These are phyloP conservation scores for Eptesicus fuscus DNA, from an alignment of 2,113 vertebrate genomes.

Conservation along the genomic window DNA sequence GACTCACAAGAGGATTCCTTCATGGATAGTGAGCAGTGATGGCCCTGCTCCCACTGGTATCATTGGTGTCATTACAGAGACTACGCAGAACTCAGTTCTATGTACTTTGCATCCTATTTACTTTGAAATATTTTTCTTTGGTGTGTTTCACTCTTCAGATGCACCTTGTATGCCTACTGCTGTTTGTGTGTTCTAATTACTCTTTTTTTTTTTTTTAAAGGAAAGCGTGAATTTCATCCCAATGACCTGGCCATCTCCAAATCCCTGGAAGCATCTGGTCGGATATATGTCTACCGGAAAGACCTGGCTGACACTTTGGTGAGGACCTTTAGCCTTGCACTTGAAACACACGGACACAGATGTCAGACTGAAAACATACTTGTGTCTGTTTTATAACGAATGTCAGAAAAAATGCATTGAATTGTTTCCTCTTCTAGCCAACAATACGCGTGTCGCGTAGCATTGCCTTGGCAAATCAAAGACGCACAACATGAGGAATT, in stretches of 20 bases:
- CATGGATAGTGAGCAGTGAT: too few species aligned
- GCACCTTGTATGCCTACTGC: background rate
- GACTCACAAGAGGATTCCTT: background rate
- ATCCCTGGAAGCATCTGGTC: slow-evolving; percentile 85
- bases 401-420: background rate
- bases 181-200: slow-evolving; percentile 28
- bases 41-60: too few species aligned
- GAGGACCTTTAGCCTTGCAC: slow-evolving; percentile 64
- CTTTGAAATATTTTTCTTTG: slow-evolving; percentile 35
- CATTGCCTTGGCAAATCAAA: background rate
- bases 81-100: background rate
- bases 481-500: background rate
- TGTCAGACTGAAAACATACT: background rate
- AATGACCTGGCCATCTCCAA: slow-evolving; percentile 90
- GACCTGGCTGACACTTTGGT: slow-evolving; percentile 92
- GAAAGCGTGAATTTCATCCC: slow-evolving; percentile 90
- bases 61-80: background rate
- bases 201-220: slow-evolving; percentile 77
- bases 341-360: background rate
- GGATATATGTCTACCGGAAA: slow-evolving; percentile 92
- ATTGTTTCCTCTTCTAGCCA: background rate
- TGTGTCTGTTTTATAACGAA: background rate
- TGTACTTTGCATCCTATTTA: background rate
- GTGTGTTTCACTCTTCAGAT: background rate
- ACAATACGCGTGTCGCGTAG: background rate